Evolutionary conservation across 2,888 invertebrate genomes (phyloP).

Genomic region (Habrosyne pyritoides): DNA sequence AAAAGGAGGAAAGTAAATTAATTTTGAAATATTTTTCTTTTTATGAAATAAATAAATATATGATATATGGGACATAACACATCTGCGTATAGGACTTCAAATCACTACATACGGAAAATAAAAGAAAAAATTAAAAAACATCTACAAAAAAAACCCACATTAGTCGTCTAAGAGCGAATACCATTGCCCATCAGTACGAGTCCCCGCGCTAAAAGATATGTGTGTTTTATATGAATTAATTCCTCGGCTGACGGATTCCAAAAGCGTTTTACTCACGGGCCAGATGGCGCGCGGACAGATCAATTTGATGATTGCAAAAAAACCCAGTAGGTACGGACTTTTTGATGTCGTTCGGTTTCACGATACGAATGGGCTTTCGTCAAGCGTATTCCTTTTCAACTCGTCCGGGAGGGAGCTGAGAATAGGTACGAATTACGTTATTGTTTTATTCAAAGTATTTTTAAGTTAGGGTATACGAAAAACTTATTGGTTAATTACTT

Average conservation of each 20-base stretch:
- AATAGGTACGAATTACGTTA: constrained; percentile 18
- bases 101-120: no score
- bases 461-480: constrained; percentile 10
- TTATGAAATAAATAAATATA: no score
- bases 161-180: not conserved
- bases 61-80: no score
- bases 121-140: not conserved
- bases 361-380: constrained; percentile 42
- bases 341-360: constrained; percentile 69
- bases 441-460: constrained; percentile 8
- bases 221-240: constrained; percentile 82
- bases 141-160: not conserved
- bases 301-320: constrained; percentile 84
- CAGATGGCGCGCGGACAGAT: constrained; percentile 81
- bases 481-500: no score
- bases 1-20: no score
- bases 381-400: constrained; percentile 50
- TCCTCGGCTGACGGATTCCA: constrained; percentile 73
- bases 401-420: constrained; percentile 23
- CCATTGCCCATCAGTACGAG: not conserved
- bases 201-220: constrained; percentile 50
- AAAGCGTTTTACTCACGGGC: constrained; percentile 81
- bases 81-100: no score
- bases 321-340: constrained; percentile 61
- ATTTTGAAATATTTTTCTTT: no score